Base-by-base conservation (phyloP, 2,888 invertebrate genomes). In the Agriopis aurantiaria region DNA sequence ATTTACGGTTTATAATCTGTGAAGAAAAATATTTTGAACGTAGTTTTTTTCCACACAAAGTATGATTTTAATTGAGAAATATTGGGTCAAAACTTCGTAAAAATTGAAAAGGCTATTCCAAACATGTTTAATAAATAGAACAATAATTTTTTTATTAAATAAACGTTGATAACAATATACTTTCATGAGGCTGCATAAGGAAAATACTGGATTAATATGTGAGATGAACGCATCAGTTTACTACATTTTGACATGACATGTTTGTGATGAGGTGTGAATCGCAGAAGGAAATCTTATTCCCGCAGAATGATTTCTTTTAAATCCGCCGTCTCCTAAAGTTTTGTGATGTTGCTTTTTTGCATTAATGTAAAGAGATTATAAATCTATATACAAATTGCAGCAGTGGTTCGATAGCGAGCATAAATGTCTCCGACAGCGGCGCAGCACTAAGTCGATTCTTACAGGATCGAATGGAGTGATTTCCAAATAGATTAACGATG, bases 251-350 rank as follows among this genome's bases (percentile, higher is more conserved):
- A 92, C 93, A 92, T 93, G 92, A 92, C 93, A 93, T 93, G 93
- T 94, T 93, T 94, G 93, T 93, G 94, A 93, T 94, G 94, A 92
- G 94, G 92, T 94, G 93, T 93, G 92, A 92, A 65, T 88, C 86
- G 89, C 89, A 84, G 76, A 78, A 82, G 77, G 86, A 89, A 89
- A 86, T 90, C 83, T 82, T 85, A 79, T 84, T 88, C 82, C 88
- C 81, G 80, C 77, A 88, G 86, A 90, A 92, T 92, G 91, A 87
- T 86, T 90, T 89, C 82, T 81, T 77, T 74, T 84, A 88, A 89
- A 87, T 87, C 85, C 77, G 76, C 79, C 80, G 84, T 88, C 85
- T 80, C 80, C 53, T 88, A 85, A 85, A 86, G 85, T 87, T 87
- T 90, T 90, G 92, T 93, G 85, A 93, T 93, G 92, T 86, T 88